Conservation (phyloP, 92 coral and sea anemone genomes). For the Hydrozoanthus gracilis region DNA sequence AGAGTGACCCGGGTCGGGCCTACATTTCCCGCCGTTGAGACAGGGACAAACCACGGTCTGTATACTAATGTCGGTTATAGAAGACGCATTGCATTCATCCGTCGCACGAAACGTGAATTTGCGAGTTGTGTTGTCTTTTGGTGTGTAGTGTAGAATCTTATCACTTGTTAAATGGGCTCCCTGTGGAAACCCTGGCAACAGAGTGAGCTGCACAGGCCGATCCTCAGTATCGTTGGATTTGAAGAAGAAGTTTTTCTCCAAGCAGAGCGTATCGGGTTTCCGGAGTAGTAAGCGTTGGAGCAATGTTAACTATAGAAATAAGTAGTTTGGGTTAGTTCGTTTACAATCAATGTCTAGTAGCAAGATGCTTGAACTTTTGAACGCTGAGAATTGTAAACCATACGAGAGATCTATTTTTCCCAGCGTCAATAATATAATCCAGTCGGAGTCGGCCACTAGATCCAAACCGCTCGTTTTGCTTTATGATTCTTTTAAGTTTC, state of each 20-base stretch:
- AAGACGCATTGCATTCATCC: slow-evolving; percentile 42
- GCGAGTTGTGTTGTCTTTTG: background rate
- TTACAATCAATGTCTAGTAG: too few species aligned
- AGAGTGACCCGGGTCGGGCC: slow-evolving; percentile 44
- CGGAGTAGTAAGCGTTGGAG: background rate
- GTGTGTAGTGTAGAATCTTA: background rate
- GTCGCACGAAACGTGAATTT: slow-evolving; percentile 30
- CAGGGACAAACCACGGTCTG: slow-evolving; percentile 28
- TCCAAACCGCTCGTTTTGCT: too few species aligned
- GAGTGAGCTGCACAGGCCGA: background rate
- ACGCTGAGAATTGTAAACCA: too few species aligned
- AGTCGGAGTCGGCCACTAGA: too few species aligned
- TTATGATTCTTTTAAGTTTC: too few species aligned
- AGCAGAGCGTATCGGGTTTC: background rate
- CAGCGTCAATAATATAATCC: too few species aligned
- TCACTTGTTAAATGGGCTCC: background rate
- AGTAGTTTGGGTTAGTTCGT: background rate
- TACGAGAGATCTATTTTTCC: too few species aligned
- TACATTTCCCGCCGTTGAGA: slow-evolving; percentile 39
- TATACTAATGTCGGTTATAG: slow-evolving; percentile 15
- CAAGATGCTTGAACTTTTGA: too few species aligned
- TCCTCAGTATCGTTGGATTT: slow-evolving; percentile 35
- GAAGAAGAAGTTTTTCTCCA: slow-evolving; percentile 17
- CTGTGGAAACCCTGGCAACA: background rate
- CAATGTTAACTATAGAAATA: background rate